Evolutionary conservation across 2,113 vertebrate genomes (phyloP).

Genomic region (Mastomys natalensis): DNA sequence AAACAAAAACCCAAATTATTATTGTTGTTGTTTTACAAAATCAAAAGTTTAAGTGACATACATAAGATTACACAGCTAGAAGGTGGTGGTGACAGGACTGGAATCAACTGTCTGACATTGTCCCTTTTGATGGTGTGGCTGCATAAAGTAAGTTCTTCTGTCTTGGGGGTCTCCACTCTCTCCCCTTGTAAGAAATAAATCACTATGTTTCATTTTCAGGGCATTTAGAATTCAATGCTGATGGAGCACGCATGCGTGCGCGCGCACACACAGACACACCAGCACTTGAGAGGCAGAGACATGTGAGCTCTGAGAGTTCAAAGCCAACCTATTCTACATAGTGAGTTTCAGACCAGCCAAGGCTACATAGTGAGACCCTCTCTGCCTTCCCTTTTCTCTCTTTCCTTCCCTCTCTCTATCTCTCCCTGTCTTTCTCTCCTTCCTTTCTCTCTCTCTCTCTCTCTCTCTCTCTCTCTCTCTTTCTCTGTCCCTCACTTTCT

Average conservation of each 20-base stretch:
- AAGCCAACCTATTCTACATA: neutral
- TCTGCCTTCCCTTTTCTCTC: neutral
- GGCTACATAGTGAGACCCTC: neutral
- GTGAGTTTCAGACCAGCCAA: neutral
- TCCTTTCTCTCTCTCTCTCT: no score
- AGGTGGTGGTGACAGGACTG: neutral
- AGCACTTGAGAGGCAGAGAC: neutral
- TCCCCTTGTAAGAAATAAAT: neutral
- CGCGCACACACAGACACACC: no score
- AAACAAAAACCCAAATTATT: neutral
- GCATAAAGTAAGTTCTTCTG: neutral
- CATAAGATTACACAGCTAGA: neutral
- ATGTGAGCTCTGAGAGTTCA: neutral
- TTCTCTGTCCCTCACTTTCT: neutral
- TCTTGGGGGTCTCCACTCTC: neutral
- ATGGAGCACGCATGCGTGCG: no score
- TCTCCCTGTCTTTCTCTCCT: no score
- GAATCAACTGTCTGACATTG: neutral
- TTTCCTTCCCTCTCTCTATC: neutral
- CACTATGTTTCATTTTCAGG: neutral
- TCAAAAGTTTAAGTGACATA: neutral
- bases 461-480: neutral
- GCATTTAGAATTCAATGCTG: neutral
- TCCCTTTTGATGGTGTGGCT: neutral
- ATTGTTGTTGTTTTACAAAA: neutral